phyloP scores from a whole-genome alignment of 2,888 invertebrate species.

The Tiphia femorata region DNA sequence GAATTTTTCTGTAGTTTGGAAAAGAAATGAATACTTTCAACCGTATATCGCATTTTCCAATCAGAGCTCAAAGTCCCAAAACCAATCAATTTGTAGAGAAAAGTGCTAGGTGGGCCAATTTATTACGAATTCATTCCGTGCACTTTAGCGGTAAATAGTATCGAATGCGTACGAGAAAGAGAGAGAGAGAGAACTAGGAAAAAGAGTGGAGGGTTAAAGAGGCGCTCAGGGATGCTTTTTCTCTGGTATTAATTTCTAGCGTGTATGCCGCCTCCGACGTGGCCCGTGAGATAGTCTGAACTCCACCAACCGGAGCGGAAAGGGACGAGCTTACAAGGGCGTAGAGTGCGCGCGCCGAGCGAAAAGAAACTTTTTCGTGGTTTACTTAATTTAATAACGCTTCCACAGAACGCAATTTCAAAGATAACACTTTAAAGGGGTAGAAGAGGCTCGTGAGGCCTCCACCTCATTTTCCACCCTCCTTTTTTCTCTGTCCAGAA shows the following conservation, averaged over 20 bases:
- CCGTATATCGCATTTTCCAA: neutral
- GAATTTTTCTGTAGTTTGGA: neutral
- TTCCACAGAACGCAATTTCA: constrained; percentile 58
- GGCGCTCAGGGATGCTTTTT: constrained; percentile 18
- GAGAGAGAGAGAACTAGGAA: constrained; percentile 18
- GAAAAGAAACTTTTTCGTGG: constrained; percentile 53
- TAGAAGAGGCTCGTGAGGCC: constrained; percentile 24
- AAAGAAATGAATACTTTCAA: constrained; percentile 39
- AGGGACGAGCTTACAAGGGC: constrained; percentile 8
- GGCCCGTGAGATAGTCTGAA: neutral
- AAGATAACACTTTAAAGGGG: constrained; percentile 57
- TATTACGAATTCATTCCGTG: too few relatives aligned
- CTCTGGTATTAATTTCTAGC: constrained; percentile 37
- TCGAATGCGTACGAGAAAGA: constrained; percentile 7
- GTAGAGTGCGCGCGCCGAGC: too few relatives aligned
- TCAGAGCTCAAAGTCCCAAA: neutral
- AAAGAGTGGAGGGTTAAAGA: constrained; percentile 5
- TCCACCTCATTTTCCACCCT: neutral
- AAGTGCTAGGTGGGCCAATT: too few relatives aligned
- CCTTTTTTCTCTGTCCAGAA: constrained; percentile 6
- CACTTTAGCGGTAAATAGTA: neutral
- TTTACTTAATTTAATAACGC: constrained; percentile 62
- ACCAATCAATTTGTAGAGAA: too few relatives aligned
- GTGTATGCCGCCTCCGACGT: constrained; percentile 20
- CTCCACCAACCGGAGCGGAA: too few relatives aligned